Base-by-base conservation (phyloP, 2,888 invertebrate genomes). In the Acanthosoma haemorrhoidale region DNA sequence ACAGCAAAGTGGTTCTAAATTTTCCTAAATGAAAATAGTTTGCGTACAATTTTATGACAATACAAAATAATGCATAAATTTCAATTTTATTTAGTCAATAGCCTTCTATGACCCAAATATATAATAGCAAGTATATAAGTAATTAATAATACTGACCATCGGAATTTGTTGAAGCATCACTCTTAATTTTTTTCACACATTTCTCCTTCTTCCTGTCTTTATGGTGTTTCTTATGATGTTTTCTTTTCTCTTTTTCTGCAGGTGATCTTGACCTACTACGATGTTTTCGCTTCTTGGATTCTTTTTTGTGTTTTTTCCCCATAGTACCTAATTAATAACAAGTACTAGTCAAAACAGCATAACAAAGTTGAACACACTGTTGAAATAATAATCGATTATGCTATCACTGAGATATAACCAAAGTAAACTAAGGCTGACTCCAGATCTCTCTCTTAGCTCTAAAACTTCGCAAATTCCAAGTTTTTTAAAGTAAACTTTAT, bases 221-320 rank as follows among this genome's bases (percentile, higher is more conserved):
- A 72, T 81, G 79, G 72, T 81, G 80, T 71, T 79, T 77, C 77
- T 84, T 86, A 67, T 81, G 81, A 77, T 82, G 83, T 29, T 82
- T 80, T 75, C 83, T 84, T 74, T 84, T 84, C 73, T 86, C 85
- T 70, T 78, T 79, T 73, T 85, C 85, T 68, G 78, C 76, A 58
- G 82, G 82, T 15, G 76, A 74, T n/a, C 83, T 82, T 67, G 67
- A 67, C 36, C 34, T 67, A 57, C 84, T 78, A 1, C 85, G 83
- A 79, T 88, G 88, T 78, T 87, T 87, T 79, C 86, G 84, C 81
- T 89, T 89, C 78, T 84, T 75, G 2, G 75, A 73, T 21, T 75
- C 75, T 67, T 76, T 76, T 64, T 76, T 76, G 38, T 76, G 76
- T 66, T 76, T 75, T 61, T 59, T 75, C 16, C 73, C 71, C 70